These are phyloP conservation scores for Thaleichthys pacificus DNA, from an alignment of 2,797 vertebrate genomes.

Conservation along the genomic window DNA sequence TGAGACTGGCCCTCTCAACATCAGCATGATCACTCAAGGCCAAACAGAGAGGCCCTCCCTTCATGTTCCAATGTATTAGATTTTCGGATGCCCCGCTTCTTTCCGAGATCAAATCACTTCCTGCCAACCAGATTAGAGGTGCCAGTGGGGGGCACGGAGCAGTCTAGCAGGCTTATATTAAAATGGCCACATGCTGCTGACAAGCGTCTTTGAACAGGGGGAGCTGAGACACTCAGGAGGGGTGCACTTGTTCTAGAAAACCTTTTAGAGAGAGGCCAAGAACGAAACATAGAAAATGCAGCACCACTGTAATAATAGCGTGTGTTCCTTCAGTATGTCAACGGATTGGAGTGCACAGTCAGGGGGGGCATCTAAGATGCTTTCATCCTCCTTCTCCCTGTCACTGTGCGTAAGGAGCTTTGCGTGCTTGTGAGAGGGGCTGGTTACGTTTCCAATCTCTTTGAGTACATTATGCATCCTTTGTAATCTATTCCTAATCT, in stretches of 20 bases:
- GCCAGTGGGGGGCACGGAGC: conserved; percentile 38
- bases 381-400: conserved; percentile 13
- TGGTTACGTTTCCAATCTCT: conserved; percentile 58
- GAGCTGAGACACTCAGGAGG: conserved; percentile 31
- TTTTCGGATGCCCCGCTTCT: conserved; percentile 59
- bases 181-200: conserved; percentile 59
- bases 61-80: conserved; percentile 48
- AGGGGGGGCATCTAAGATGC: conserved; percentile 13
- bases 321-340: conserved; percentile 20
- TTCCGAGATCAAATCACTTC: conserved; percentile 64
- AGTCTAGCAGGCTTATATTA: conserved; percentile 47
- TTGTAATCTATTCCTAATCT: conserved; percentile 68
- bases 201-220: conserved; percentile 47
- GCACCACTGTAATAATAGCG: conserved; percentile 24
- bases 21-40: conserved; percentile 53
- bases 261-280: conserved; percentile 19
- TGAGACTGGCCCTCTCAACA: conserved; percentile 33
- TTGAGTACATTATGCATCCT: conserved; percentile 48
- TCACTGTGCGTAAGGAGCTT: no score
- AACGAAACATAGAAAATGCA: conserved; percentile 30
- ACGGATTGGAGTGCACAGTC: conserved; percentile 1
- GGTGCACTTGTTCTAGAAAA: conserved; percentile 25
- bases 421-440: conserved; percentile 27
- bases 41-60: conserved; percentile 45
- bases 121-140: conserved; percentile 55